Percentiles rank a stretch among this genome's conserved stretches.
Conservation (phyloP, 2,888 invertebrate species). For the Muschampia plurimacula region DNA sequence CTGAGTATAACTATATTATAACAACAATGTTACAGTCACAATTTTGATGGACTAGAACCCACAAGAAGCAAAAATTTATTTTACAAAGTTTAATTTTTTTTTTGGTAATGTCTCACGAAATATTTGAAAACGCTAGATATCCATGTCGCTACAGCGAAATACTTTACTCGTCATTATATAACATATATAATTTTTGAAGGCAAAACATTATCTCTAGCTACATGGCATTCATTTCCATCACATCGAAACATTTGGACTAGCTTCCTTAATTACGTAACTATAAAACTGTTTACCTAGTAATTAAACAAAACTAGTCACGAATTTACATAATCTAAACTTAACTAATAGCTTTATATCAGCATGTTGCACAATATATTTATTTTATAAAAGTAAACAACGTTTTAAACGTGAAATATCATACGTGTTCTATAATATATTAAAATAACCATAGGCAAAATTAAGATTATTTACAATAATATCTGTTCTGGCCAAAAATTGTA, state of each 20-base stretch:
- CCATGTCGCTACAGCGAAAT: conserved; percentile 56
- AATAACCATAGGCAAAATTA: conserved; percentile 42
- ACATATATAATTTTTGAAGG: conserved; percentile 48
- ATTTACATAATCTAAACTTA: conserved; percentile 65
- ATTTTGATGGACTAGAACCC: conserved; percentile 84
- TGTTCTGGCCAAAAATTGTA: conserved; percentile 50
- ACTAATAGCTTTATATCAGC: conserved; percentile 58
- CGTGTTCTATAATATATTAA: conserved; percentile 39
- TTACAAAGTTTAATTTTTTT: conserved; percentile 62
- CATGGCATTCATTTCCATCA: conserved; percentile 81
- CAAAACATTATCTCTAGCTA: conserved; percentile 62
- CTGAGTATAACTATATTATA: conserved; percentile 63
- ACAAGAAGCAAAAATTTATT: conserved; percentile 67
- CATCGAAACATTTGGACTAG: conserved; percentile 84
- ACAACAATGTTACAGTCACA: conserved; percentile 58
- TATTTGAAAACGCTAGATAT: conserved; percentile 50
- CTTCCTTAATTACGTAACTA: conserved; percentile 82
- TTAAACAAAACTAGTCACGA: conserved; percentile 82
- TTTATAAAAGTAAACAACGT: conserved; percentile 43
- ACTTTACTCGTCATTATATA: conserved; percentile 49
- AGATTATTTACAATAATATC: conserved; percentile 51
- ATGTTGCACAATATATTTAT: conserved; percentile 38
- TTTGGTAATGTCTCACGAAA: conserved; percentile 58
- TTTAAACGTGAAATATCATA: conserved; percentile 46
- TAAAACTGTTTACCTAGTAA: conserved; percentile 74